Base-by-base conservation (phyloP, 2,113 vertebrate genomes). In the human region DNA sequence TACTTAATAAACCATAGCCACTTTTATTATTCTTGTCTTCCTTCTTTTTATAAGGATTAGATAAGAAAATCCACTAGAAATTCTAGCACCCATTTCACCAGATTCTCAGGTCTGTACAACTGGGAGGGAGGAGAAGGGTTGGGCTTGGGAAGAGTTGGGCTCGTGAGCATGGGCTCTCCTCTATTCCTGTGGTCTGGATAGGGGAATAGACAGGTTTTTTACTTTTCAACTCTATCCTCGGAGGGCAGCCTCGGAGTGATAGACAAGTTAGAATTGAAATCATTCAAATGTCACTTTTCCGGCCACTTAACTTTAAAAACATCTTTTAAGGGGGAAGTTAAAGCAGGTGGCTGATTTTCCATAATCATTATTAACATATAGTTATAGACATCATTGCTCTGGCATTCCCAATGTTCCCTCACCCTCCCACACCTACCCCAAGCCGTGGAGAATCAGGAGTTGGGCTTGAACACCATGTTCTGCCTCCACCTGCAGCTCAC, bases 241-340 rank as follows among this genome's bases (percentile, higher is more conserved):
- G 57, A 72, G n/a, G 35, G 12, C 22, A 81, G 66, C 61, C 70
- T 95, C 57, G 38, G 57, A 30, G 13, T 59, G 38, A 93, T 20
- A 8, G 45, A 40, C 0, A 1, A 70, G n/a, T 75, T 88, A 88
- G 81, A 82, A 93, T 2, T 85, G 68, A 96, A 95, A 81, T 85
- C 0, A 0, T 48, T 66, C 30, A 10, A 87, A 85, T 50, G 72
- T 81, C 52, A 52, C 64, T 89, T 96, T 92, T 88, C 80, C 80
- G 94, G 78, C 52, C 22, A 55, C n/a, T 96, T 85, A 66, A 73
- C 57, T 88, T 95, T 61, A 94, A 66, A 98, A 97, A 93, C 35
- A 45, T 92, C 66, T 90, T 83, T 72, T 82, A 40, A 59, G 40
- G 3, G 32, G 17, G 16, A 38, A 52, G 30, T 61, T 59, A 61